These are phyloP conservation scores for Anoplopoma fimbria DNA, from an alignment of 2,113 vertebrate genomes.

Conservation along the genomic window DNA sequence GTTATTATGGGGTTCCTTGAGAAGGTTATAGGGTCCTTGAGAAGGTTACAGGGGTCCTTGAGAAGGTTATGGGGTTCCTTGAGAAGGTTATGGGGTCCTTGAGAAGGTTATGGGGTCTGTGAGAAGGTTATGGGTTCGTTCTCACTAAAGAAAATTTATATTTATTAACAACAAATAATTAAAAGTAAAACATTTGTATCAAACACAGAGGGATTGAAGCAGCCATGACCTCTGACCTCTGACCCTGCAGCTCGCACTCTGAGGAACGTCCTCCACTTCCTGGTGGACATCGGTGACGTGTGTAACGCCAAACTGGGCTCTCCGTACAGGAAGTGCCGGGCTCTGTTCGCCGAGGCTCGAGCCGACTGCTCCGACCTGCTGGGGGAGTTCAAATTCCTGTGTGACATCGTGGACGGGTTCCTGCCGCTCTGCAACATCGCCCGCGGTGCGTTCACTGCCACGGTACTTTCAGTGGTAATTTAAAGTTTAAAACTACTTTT, in stretches of 20 bases:
- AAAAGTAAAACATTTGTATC: background rate
- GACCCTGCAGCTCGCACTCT: slow-evolving; percentile 83
- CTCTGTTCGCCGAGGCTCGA: slow-evolving; percentile 79
- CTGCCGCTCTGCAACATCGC: slow-evolving; percentile 84
- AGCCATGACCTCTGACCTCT: slow-evolving; percentile 21
- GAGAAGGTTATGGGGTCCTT: no score
- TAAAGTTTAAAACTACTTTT: background rate
- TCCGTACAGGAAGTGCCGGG: slow-evolving; percentile 84
- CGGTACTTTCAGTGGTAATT: background rate
- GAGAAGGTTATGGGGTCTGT: no score
- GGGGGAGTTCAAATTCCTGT: slow-evolving; percentile 82
- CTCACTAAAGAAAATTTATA: background rate
- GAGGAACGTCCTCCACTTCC: slow-evolving; percentile 86
- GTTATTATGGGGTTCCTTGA: no score
- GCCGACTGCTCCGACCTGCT: slow-evolving; percentile 79
- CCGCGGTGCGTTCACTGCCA: slow-evolving; percentile 65
- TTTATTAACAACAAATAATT: background rate
- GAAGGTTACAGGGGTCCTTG: no score
- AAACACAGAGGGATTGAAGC: background rate
- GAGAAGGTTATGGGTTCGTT: no score
- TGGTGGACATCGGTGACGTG: slow-evolving; percentile 78
- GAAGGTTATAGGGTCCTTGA: no score
- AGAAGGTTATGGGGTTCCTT: no score
- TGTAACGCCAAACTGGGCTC: slow-evolving; percentile 88
- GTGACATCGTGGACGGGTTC: slow-evolving; percentile 83